These are phyloP conservation scores for Minunthozetes semirufus DNA, from an alignment of 2,888 invertebrate genomes.

Conservation along the genomic window DNA sequence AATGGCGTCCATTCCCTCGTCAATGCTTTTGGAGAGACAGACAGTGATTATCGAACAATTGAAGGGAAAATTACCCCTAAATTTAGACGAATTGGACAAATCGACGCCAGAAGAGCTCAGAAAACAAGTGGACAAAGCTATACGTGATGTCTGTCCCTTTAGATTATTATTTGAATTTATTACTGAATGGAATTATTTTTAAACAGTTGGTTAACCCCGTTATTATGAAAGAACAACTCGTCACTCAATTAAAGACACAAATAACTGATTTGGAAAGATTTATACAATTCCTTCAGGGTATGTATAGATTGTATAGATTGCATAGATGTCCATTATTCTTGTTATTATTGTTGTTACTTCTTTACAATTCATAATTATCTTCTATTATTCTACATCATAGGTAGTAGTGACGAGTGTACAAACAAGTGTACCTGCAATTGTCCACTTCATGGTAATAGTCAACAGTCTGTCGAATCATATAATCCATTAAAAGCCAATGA, in stretches of 20 bases:
- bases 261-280: slow-evolving; percentile 95
- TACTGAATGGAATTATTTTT: slow-evolving; percentile 25
- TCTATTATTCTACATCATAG: background rate
- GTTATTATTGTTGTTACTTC: too few species aligned
- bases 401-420: background rate
- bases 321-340: too few species aligned
- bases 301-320: background rate
- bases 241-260: slow-evolving; percentile 89
- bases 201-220: slow-evolving; percentile 76
- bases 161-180: background rate
- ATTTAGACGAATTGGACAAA: slow-evolving; percentile 68
- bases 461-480: slow-evolving; percentile 7
- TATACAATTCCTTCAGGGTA: slow-evolving; percentile 83
- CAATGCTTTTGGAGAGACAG: slow-evolving; percentile 74
- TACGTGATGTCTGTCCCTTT: slow-evolving; percentile 58
- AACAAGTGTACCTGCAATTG: slow-evolving; percentile 49
- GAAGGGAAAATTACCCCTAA: slow-evolving; percentile 72
- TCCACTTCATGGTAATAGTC: slow-evolving; percentile 47
- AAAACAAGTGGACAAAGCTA: slow-evolving; percentile 79
- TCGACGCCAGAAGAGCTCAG: slow-evolving; percentile 74
- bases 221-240: slow-evolving; percentile 92
- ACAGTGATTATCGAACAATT: slow-evolving; percentile 81
- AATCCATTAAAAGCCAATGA: slow-evolving; percentile 8
- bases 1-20: slow-evolving; percentile 49
- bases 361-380: too few species aligned